Conservation (phyloP, 2,888 invertebrate genomes). For the Parthenolecanium corni region DNA sequence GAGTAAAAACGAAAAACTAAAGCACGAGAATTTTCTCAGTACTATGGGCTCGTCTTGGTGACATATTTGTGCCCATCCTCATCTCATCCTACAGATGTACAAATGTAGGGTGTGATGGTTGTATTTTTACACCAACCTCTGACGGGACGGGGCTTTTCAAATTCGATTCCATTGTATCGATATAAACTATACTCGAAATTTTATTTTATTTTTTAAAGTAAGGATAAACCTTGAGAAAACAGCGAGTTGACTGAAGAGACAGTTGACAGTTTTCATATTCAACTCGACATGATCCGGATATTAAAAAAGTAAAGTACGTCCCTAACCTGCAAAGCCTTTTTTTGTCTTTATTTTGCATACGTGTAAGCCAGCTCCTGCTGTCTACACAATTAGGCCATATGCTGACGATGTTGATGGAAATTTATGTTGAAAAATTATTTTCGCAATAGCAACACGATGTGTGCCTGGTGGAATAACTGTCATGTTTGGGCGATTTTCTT, state of each 20-base stretch:
- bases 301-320: slow-evolving; percentile 16
- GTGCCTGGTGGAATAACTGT: no score
- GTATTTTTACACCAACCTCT: no score
- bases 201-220: no score
- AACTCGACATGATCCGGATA: slow-evolving; percentile 22
- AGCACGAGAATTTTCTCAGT: background rate
- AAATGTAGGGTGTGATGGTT: background rate
- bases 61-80: background rate
- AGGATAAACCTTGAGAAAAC: no score
- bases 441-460: no score
- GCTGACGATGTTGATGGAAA: background rate
- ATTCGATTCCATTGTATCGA: background rate
- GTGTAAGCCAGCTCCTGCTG: no score
- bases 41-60: slow-evolving; percentile 2
- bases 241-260: no score
- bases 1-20: background rate
- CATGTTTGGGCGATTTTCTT: no score
- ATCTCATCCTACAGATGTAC: background rate
- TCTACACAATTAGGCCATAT: background rate
- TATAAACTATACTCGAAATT: background rate
- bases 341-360: background rate
- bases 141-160: background rate
- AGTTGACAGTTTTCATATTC: slow-evolving; percentile 12
- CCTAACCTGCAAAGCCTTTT: background rate
- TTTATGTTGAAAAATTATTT: background rate